Percentiles rank a stretch among this genome's conserved stretches.
Evolutionary conservation across 2,113 vertebrate genomes (phyloP).

Genomic region (Myotis brandtii): DNA sequence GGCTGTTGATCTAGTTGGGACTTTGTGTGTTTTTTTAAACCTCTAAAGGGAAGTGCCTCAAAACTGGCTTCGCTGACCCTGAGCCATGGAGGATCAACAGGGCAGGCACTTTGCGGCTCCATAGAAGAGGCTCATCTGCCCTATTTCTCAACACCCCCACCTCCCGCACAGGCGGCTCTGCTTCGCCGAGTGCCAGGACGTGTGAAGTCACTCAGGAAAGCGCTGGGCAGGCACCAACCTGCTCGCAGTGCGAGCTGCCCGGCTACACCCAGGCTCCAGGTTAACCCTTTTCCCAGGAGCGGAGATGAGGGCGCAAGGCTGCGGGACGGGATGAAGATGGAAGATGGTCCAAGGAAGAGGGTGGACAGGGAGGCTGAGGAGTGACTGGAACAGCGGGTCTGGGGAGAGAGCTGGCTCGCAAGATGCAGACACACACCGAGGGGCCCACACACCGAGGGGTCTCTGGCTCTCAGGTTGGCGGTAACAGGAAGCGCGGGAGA

Average conservation of each 20-base stretch:
- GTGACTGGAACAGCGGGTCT: conserved; percentile 41
- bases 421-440: background rate
- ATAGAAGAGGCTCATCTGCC: conserved; percentile 41
- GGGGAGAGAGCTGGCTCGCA: background rate
- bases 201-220: conserved; percentile 79
- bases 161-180: background rate
- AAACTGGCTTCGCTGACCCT: conserved; percentile 52
- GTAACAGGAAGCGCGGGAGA: background rate
- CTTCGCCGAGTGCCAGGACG: conserved; percentile 72
- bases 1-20: background rate
- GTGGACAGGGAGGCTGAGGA: background rate
- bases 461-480: background rate
- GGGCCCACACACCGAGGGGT: no score
- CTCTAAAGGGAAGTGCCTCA: conserved; percentile 40
- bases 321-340: background rate
- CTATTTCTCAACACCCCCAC: background rate
- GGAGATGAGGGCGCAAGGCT: background rate
- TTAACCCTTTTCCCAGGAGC: conserved; percentile 45
- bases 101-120: conserved; percentile 57
- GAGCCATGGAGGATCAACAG: conserved; percentile 2
- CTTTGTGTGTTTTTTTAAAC: background rate
- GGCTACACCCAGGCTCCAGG: conserved; percentile 46
- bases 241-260: conserved; percentile 61
- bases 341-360: background rate
- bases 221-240: conserved; percentile 82